Evolutionary conservation across 2,113 vertebrate species (phyloP).

Genomic region (Oceanodroma tethys): DNA sequence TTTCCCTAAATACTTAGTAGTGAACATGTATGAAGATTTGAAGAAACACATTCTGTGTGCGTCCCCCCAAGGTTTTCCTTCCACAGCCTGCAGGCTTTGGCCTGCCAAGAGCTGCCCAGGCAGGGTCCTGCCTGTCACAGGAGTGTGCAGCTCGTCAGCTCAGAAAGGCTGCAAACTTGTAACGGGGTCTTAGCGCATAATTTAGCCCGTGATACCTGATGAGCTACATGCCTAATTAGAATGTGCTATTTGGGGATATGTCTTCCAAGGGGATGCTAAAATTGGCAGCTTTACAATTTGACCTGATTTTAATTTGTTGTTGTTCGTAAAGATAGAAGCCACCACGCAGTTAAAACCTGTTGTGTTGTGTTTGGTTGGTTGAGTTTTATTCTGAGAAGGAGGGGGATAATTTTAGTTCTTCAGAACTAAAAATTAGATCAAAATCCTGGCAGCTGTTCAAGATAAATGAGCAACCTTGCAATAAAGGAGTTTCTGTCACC

Average conservation of each 20-base stretch:
- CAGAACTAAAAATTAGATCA: slow-evolving; percentile 20
- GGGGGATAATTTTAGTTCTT: slow-evolving; percentile 22
- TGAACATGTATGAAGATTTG: not conserved
- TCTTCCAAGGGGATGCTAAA: not conserved
- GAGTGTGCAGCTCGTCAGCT: slow-evolving; percentile 50
- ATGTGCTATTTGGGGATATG: not conserved
- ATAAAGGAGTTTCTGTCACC: slow-evolving; percentile 13
- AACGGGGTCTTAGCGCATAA: slow-evolving; percentile 66
- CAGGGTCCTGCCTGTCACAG: slow-evolving; percentile 72
- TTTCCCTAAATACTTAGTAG: not conserved
- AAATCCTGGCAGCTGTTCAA: slow-evolving; percentile 35
- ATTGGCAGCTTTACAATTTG: not conserved
- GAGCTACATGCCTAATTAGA: not conserved
- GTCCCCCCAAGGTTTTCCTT: slow-evolving; percentile 37
- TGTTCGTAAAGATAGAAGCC: not conserved
- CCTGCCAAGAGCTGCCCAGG: slow-evolving; percentile 78
- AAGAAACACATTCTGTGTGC: not conserved
- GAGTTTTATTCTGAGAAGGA: slow-evolving; percentile 10
- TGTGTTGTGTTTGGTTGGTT: not conserved
- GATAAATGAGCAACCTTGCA: slow-evolving; percentile 24
- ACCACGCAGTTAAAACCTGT: not conserved
- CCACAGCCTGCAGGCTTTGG: slow-evolving; percentile 80
- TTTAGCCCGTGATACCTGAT: not conserved
- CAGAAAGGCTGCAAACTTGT: slow-evolving; percentile 47
- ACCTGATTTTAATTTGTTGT: not conserved